phyloP scores from a whole-genome alignment of 30 jellyfish, hydroid and myxozoan species.

The Catostylus mosaicus region DNA sequence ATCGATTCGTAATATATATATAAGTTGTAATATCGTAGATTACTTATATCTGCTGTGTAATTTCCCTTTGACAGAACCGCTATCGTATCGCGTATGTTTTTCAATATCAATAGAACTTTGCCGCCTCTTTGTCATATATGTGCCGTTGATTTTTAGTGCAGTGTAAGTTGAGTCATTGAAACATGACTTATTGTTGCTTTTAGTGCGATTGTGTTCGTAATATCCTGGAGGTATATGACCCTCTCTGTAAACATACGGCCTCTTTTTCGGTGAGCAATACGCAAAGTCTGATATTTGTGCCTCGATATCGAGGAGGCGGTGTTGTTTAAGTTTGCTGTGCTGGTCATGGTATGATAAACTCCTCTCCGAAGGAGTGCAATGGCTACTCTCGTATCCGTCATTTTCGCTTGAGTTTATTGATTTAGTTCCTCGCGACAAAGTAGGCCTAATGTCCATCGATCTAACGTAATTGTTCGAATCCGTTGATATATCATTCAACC shows the following conservation, averaged over 20 bases:
- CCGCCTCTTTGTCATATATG: neutral
- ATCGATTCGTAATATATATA: too few species aligned
- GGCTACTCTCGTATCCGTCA: constrained; percentile 63
- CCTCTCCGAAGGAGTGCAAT: constrained; percentile 32
- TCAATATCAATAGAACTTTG: neutral
- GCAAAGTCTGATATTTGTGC: constrained; percentile 72
- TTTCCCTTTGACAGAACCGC: neutral
- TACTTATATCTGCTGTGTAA: neutral
- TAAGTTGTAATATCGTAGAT: too few species aligned
- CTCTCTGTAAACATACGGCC: neutral
- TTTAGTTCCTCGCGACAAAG: constrained; percentile 10
- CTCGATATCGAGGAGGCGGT: constrained; percentile 42
- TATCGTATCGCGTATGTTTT: neutral
- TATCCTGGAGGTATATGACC: constrained; percentile 18
- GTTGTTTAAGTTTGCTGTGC: neutral
- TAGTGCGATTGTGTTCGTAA: neutral
- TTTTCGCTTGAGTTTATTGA: constrained; percentile 63
- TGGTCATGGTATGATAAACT: constrained; percentile 24
- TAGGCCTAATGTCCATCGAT: constrained; percentile 7
- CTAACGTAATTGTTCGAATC: constrained; percentile 5
- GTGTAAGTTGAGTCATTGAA: constrained; percentile 11
- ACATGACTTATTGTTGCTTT: neutral
- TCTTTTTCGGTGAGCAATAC: constrained; percentile 12
- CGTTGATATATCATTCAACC: constrained; percentile 22
- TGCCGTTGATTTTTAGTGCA: constrained; percentile 26